These are phyloP conservation scores for Leucophenga maculata DNA, from an alignment of 2,888 invertebrate species.

Conservation along the genomic window DNA sequence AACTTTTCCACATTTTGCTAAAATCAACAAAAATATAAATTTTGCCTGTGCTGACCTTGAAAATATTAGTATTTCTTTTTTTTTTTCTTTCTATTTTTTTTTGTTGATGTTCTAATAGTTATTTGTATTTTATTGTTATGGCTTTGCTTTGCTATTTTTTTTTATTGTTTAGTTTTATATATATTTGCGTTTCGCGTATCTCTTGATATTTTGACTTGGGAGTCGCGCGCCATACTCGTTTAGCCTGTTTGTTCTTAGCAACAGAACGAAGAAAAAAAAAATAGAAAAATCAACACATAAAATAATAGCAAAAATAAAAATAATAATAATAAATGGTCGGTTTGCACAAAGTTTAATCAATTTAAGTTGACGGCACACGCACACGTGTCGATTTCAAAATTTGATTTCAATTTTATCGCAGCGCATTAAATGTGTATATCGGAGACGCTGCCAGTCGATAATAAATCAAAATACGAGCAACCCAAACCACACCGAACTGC, in stretches of 20 bases:
- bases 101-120: slow-evolving; percentile 25
- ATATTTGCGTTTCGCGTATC: slow-evolving; percentile 29
- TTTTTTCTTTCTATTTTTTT: slow-evolving; percentile 40
- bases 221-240: background rate
- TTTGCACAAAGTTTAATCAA: slow-evolving; percentile 30
- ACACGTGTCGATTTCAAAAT: slow-evolving; percentile 46
- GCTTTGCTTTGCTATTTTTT: slow-evolving; percentile 24
- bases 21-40: slow-evolving; percentile 26
- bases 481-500: background rate
- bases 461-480: slow-evolving; percentile 8
- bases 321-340: slow-evolving; percentile 11
- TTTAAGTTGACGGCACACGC: slow-evolving; percentile 32
- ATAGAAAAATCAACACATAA: background rate
- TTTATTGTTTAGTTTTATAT: slow-evolving; percentile 27
- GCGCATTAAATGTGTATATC: slow-evolving; percentile 20
- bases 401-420: slow-evolving; percentile 40
- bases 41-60: slow-evolving; percentile 53
- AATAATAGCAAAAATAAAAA: background rate
- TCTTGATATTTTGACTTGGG: slow-evolving; percentile 5
- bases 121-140: slow-evolving; percentile 23
- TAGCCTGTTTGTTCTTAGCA: slow-evolving; percentile 1
- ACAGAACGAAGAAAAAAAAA: background rate
- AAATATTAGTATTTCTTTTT: slow-evolving; percentile 35
- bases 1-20: too few species aligned
- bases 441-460: slow-evolving; percentile 40